Percentiles rank a stretch among this genome's conserved stretches.
phyloP scores from a whole-genome alignment of 30 jellyfish, hydroid and myxozoan genomes.

The Clytia hemisphaerica region DNA sequence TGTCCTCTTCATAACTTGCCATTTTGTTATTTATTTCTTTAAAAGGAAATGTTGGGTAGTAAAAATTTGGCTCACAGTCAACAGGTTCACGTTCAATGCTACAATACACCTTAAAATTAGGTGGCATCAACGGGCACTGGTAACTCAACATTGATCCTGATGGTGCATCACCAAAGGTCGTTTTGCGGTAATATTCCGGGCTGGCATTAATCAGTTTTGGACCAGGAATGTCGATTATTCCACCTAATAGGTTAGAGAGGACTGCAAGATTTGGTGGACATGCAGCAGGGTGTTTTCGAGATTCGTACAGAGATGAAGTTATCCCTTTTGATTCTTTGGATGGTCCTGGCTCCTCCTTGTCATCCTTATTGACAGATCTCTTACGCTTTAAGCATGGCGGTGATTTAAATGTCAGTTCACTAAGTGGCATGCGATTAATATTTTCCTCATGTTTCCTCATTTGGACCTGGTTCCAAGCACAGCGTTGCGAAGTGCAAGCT shows the following conservation, averaged over 20 bases:
- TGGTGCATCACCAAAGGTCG: no score
- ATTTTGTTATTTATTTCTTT: no score
- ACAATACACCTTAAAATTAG: no score
- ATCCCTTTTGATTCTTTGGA: neutral
- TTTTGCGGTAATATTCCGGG: no score
- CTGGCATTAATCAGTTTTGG: no score
- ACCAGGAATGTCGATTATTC: neutral
- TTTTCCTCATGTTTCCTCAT: neutral
- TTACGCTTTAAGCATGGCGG: conserved; percentile 1
- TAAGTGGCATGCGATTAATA: neutral
- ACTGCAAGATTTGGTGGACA: conserved; percentile 2
- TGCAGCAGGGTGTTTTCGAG: neutral
- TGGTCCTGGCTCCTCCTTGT: conserved; percentile 1
- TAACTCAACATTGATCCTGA: no score
- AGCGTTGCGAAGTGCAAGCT: neutral
- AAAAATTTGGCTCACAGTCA: no score
- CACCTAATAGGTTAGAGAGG: neutral
- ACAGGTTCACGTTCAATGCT: no score
- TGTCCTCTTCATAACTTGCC: no score
- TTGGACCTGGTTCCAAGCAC: conserved; percentile 3
- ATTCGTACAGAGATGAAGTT: neutral
- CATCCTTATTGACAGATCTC: neutral
- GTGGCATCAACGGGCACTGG: no score
- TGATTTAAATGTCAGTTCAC: neutral
- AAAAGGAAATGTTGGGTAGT: no score